Evolutionary conservation across 2,888 invertebrate genomes (phyloP).

Genomic region (Nephrotoma flavescens): DNA sequence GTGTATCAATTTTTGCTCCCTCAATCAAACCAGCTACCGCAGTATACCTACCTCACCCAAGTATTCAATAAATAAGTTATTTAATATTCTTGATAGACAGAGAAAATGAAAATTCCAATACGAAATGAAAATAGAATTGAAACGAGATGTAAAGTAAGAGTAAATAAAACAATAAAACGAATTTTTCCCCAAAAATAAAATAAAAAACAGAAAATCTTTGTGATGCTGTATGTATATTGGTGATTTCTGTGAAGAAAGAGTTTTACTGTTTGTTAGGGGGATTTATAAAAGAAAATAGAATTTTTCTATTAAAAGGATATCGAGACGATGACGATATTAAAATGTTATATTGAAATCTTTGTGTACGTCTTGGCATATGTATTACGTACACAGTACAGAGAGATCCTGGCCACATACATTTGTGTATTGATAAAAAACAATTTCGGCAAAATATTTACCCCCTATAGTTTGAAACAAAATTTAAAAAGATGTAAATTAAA

Average conservation of each 20-base stretch:
- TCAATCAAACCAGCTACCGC: neutral
- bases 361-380: neutral
- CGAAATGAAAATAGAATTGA: neutral
- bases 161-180: neutral
- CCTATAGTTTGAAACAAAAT: neutral
- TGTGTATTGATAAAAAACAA: neutral
- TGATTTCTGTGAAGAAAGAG: neutral
- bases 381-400: neutral
- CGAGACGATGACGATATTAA: neutral
- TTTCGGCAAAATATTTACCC: neutral
- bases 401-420: neutral
- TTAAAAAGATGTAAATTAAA: neutral
- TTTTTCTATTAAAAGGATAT: neutral
- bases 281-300: neutral
- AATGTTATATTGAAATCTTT: neutral
- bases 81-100: neutral
- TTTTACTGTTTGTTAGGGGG: neutral
- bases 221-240: neutral
- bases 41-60: neutral
- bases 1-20: neutral
- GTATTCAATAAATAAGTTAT: neutral
- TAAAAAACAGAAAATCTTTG: neutral
- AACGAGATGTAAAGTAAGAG: neutral
- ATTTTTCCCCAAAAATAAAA: neutral
- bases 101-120: neutral